Conservation (phyloP, 1,140 invertebrate species). For the Cephus cinctus region DNA sequence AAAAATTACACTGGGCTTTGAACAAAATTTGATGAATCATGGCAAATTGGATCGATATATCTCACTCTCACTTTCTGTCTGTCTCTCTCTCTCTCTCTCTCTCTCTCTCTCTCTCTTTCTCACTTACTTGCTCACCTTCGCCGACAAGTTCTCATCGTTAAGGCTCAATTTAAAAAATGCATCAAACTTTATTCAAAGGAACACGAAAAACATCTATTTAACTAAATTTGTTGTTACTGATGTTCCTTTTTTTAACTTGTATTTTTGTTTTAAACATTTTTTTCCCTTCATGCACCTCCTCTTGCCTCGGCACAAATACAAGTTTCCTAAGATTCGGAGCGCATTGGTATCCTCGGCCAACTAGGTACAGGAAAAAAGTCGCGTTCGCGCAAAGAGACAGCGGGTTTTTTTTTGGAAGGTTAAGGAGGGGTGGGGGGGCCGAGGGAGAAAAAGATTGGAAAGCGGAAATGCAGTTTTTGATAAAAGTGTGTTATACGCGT, state of each 20-base stretch:
- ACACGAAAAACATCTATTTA: slow-evolving; percentile 43
- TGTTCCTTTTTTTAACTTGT: too few species aligned
- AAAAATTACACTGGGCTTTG: slow-evolving; percentile 45
- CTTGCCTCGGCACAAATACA: too few species aligned
- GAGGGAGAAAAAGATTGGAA: slow-evolving; percentile 55
- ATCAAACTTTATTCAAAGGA: slow-evolving; percentile 52
- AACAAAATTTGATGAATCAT: slow-evolving; percentile 46
- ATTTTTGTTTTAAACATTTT: slow-evolving; percentile 27
- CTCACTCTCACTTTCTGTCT: slow-evolving; percentile 9
- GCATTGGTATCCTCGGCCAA: slow-evolving; percentile 8
- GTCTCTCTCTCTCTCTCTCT: slow-evolving; percentile 3
- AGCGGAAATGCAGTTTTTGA: slow-evolving; percentile 54
- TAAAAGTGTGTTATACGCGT: slow-evolving; percentile 48
- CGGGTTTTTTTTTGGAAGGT: too few species aligned
- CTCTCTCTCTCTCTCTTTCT: background rate
- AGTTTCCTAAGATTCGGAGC: too few species aligned
- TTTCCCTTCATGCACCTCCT: slow-evolving; percentile 26
- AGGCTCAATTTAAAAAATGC: slow-evolving; percentile 16
- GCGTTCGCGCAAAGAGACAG: slow-evolving; percentile 39
- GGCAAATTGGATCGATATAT: slow-evolving; percentile 11
- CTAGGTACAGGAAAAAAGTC: slow-evolving; percentile 31
- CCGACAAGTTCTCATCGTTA: slow-evolving; percentile 4
- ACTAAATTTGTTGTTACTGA: slow-evolving; percentile 34
- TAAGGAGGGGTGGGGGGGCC: too few species aligned
- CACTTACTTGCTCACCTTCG: slow-evolving; percentile 1